Base-by-base conservation (phyloP, 2,888 invertebrate species). In the Acleris holmiana region DNA sequence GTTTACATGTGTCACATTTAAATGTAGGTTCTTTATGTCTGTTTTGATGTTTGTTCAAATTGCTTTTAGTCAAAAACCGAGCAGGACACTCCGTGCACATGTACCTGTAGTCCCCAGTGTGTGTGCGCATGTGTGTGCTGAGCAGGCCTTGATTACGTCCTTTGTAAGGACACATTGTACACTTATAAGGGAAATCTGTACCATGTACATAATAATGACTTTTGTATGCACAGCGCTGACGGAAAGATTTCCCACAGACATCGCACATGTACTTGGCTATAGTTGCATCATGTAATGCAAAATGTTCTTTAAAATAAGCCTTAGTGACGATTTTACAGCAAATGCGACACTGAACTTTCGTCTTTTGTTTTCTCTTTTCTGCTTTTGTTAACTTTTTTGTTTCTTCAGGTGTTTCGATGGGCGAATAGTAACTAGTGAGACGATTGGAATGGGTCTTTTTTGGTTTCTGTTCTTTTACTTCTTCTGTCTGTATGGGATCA, bases 1-100 rank as follows among this genome's bases (percentile, higher is more conserved):
- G 53, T 18, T 61, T 59, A 41, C 70, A 70, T 2, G 59, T 51
- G 6, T 66, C 58, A 55, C 70, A 70, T 51, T 66, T 67, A 29
- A 62, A 67, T 23, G 51, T 68, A 25, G 63, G 63, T 72, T 74
- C 70, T 72, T 74, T 77, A 68, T 74, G 71, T 70, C 65, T 72
- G 64, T 71, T 64, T 69, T 60, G 71, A 68, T 72, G 64, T 70
- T 71, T 71, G 60, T 73, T 68, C 69, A 77, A 71, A 73, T 74
- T 67, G 69, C 77, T 78, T 71, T 70, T 58, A 13, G 63, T 63
- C 18, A 59, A 19, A 51, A 63, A 67, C 41, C 63, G 49, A 6
- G 68, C 70, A 21, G 67, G 55, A 50, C 69, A 69, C 49, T 69
- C 68, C 6, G 65, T 53, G 23, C 69, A 69, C 62, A 68, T 64